Conservation (phyloP, 2,113 vertebrate genomes). For the Pelusios castaneus region DNA sequence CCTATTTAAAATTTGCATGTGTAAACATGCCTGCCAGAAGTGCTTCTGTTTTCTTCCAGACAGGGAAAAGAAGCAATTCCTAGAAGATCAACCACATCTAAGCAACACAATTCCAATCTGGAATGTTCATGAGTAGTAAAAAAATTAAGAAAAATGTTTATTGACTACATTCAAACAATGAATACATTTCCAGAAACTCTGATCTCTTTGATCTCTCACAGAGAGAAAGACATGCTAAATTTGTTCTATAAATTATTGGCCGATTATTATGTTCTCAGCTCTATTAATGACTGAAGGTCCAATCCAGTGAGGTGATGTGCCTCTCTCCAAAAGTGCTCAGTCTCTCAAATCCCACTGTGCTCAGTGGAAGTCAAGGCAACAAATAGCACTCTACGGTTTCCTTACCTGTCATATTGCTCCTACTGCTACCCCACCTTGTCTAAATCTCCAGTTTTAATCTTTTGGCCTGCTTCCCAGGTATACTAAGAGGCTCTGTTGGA, state of each 20-base stretch:
- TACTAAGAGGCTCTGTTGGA: background rate
- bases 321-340: background rate
- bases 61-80: background rate
- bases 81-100: background rate
- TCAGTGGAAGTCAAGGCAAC: background rate
- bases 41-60: constrained; percentile 47
- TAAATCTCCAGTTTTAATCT: background rate
- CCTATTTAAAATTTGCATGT: background rate
- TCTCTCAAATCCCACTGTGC: background rate
- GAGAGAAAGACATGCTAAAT: background rate
- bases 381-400: background rate
- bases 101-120: constrained; percentile 2
- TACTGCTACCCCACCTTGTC: background rate
- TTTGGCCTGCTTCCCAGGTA: background rate
- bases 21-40: constrained; percentile 55
- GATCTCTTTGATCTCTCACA: background rate
- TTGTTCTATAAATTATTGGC: background rate
- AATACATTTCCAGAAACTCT: background rate
- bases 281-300: background rate
- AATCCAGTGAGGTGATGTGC: fast-evolving
- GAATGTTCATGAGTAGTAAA: constrained; percentile 39
- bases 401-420: background rate
- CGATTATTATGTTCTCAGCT: fast-evolving
- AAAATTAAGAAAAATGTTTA: background rate
- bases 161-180: background rate